Evolutionary conservation across 2,888 invertebrate species (phyloP), one percentile per base, ranked within the genome.

Genomic region (Rhimphoctona megacephalus): DNA sequence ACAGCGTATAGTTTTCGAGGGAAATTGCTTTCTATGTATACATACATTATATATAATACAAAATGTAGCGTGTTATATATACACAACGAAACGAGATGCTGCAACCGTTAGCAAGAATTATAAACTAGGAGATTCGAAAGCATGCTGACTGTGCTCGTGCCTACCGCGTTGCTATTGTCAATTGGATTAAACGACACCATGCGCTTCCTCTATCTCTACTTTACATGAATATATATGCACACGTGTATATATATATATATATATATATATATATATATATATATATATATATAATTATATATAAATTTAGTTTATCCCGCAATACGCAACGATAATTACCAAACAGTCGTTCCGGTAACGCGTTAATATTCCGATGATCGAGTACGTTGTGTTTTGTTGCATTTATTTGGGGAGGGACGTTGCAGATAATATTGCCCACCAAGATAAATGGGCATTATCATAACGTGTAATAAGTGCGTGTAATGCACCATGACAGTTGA

Each of bases 311-410:
- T 80, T 61, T 61, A 84, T 86, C 77, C 30, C 49, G 49, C 77
- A 81, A 83, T 84, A 81, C 83, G 80, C 77, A 73, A 78, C 54
- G 77, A 80, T 84, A 84, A 83, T 84, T 77, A 86, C 73, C 54
- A 14, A 73, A 61, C 73, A n/a, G 54, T 73, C 69, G 73, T 39
- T 52, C 25, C 73, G 52, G 30, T 43, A 77, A 81, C 52, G 72
- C 73, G 61, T 86, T 86, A 69, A 80, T 72, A 80, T 84, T 86
- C 46, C 66, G 64, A 81, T 73, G 81, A 86, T 80, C 69, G 57
- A 81, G 81, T 73, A 39, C 69, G 30, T 33, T 30, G 81, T 66
- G 52, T 79, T 78, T 70, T 49, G 70, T 30, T 46, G 52, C 39
- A 36, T 72, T 39, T n/a, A 61, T 61, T 61, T 17, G 30, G 57